Evolutionary conservation across 2,888 invertebrate genomes (phyloP).

Genomic region (Cactoblastis cactorum): DNA sequence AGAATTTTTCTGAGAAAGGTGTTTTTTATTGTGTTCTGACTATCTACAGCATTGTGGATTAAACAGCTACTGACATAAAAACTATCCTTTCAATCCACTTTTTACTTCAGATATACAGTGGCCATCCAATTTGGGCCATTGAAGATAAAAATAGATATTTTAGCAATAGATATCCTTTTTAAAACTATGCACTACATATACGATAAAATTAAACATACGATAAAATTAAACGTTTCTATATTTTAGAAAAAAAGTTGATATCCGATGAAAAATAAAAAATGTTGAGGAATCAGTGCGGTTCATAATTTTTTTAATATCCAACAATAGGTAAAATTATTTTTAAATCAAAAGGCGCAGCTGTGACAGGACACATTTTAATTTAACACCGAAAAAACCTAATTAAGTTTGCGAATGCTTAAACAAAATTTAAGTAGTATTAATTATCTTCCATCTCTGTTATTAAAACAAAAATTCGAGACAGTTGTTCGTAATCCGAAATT

Average conservation of each 20-base stretch:
- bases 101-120: no score
- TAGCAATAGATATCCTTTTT: no score
- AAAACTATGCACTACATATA: no score
- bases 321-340: constrained; percentile 4
- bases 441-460: constrained; percentile 75
- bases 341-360: constrained; percentile 19
- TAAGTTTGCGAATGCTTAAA: constrained; percentile 67
- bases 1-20: neutral
- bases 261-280: neutral
- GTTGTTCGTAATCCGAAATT: constrained; percentile 47
- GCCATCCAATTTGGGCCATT: no score
- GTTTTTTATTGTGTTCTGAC: neutral
- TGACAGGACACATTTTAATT: constrained; percentile 22
- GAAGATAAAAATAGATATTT: no score
- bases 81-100: no score
- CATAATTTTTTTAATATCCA: neutral
- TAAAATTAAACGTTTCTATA: no score
- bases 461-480: constrained; percentile 68
- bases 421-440: constrained; percentile 79
- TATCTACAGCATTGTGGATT: neutral
- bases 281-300: no score
- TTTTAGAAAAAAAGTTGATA: no score
- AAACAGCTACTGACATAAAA: no score
- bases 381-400: constrained; percentile 47
- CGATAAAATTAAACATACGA: no score